Percentiles rank a stretch among this genome's conserved stretches.
These are phyloP conservation scores for Sitta carolinensis DNA, from an alignment of 2,797 vertebrate species.

Conservation along the genomic window DNA sequence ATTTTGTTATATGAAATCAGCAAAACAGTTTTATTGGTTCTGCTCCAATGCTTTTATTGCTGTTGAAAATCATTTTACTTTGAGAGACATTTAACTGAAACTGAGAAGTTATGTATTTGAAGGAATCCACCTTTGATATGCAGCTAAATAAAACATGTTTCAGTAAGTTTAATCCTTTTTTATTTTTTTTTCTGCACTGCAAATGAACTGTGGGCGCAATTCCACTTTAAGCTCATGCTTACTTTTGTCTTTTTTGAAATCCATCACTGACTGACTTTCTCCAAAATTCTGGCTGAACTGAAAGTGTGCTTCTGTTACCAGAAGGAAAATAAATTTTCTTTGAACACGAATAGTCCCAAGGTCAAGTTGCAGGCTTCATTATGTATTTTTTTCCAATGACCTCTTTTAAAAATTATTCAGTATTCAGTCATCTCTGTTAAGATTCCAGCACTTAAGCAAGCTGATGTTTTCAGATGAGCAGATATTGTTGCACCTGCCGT, in stretches of 20 bases:
- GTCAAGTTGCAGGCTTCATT: not conserved
- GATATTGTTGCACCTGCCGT: not conserved
- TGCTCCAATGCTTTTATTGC: not conserved
- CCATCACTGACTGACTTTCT: not conserved
- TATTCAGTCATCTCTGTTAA: not conserved
- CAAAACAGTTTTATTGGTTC: not conserved
- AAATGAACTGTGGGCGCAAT: not conserved
- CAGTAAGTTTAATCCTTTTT: not conserved
- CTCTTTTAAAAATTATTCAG: not conserved
- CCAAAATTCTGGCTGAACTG: not conserved
- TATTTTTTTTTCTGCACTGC: not conserved
- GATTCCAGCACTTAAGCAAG: not conserved
- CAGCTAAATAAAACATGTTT: not conserved
- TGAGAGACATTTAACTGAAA: conserved; percentile 1
- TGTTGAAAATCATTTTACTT: conserved; percentile 2
- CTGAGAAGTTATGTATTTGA: not conserved
- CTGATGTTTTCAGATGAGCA: not conserved
- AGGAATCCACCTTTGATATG: not conserved
- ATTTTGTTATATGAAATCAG: not conserved
- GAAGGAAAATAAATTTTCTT: not conserved
- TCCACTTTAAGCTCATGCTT: not conserved
- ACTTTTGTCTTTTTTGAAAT: not conserved
- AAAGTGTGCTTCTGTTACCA: not conserved
- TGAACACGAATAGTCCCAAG: not conserved
- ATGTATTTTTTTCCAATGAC: not conserved